Evolutionary conservation across 2,113 vertebrate species (phyloP), one percentile per base, ranked within the genome.

Genomic region (Sakesphorus luctuosus): DNA sequence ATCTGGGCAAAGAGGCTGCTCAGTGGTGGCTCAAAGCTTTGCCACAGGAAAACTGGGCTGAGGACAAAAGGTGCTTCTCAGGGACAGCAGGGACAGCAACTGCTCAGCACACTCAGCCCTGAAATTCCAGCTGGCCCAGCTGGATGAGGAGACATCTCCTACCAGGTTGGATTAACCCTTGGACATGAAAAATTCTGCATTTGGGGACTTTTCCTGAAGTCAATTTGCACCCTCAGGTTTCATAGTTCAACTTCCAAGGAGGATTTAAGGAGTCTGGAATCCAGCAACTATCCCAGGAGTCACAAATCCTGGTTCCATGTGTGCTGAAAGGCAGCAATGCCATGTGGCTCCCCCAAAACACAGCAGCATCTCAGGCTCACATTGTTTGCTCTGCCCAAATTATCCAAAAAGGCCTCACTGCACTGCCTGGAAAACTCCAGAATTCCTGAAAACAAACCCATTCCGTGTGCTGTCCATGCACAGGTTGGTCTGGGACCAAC

Each of bases 241-340:
- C 49, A 3, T 40, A 56, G 66, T 25, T 81, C 40, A 43, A 18
- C 58, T 55, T 21, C 23, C 7, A 7, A 25, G 2, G 28, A 85
- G 47, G 31, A 59, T 69, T 90, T 18, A 38, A 85, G 79, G 94
- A 96, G 18, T 7, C 33, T 74, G 52, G 87, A 94, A 95, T 36
- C 46, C 91, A 83, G 63, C 66, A 26, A 33, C 35, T 28, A 23
- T n/a, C 15, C 2, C 93, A 62, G 14, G 53, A 74, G 38, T 10
- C 82, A 69, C 5, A 6, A 88, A 86, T 83, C 62, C 90, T 83
- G 43, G 59, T 52, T 15, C 44, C 90, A 84, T 9, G 18, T 49
- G 80, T 85, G 85, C 79, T 86, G 94, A 52, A 77, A 88, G 80
- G 74, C 82, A 91, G 72, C 43, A 85, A 90, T 50, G 25, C 7